Conservation (phyloP, 2,888 invertebrate species). For the Dilophus febrilis region DNA sequence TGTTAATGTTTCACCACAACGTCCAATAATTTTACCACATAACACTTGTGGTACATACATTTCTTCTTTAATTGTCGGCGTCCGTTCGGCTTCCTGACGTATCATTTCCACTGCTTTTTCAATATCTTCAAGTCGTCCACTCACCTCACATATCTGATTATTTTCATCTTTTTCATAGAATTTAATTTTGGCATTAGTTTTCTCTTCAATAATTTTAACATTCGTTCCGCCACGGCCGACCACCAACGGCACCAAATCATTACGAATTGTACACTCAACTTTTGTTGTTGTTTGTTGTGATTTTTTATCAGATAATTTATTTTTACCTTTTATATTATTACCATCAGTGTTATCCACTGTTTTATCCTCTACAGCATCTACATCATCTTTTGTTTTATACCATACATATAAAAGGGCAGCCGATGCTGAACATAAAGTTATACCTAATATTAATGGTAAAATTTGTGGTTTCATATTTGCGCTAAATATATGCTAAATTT, state of each 20-base stretch:
- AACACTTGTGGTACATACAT: slow-evolving; percentile 47
- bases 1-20: slow-evolving; percentile 52
- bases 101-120: slow-evolving; percentile 56
- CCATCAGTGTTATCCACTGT: slow-evolving; percentile 9
- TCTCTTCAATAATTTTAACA: slow-evolving; percentile 56
- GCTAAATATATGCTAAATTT: too few species aligned
- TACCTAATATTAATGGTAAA: slow-evolving; percentile 42
- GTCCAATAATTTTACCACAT: slow-evolving; percentile 57
- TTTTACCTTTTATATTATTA: slow-evolving; percentile 4
- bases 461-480: slow-evolving; percentile 18
- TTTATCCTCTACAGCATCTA: slow-evolving; percentile 26
- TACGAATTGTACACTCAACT: slow-evolving; percentile 42
- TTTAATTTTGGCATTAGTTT: slow-evolving; percentile 45
- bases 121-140: slow-evolving; percentile 47
- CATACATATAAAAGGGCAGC: slow-evolving; percentile 51
- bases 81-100: slow-evolving; percentile 47
- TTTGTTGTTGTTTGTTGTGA: slow-evolving; percentile 27
- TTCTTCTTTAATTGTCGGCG: slow-evolving; percentile 46
- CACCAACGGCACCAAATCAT: slow-evolving; percentile 43
- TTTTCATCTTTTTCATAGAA: slow-evolving; percentile 39
- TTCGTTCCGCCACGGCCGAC: slow-evolving; percentile 62
- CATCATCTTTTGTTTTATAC: slow-evolving; percentile 44
- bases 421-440: slow-evolving; percentile 50
- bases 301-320: background rate
- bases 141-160: slow-evolving; percentile 48